Conservation (phyloP, 1,140 invertebrate species). For the Magallana angulata region DNA sequence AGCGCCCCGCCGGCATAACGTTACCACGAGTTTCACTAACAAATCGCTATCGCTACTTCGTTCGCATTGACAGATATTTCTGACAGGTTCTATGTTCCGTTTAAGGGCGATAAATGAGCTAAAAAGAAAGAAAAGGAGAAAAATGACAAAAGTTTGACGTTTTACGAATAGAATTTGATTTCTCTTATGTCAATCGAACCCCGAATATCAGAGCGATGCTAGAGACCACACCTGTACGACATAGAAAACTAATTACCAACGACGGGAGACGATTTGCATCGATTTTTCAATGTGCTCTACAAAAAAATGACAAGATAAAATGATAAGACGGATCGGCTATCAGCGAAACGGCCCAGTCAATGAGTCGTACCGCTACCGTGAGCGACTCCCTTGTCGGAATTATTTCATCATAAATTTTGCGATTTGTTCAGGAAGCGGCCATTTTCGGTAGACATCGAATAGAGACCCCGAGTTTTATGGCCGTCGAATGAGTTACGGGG, state of each 20-base stretch:
- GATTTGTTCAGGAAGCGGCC: not conserved
- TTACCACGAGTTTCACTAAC: not conserved
- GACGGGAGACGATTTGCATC: slow-evolving; percentile 22
- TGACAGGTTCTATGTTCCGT: slow-evolving; percentile 5
- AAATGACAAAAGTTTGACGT: slow-evolving; percentile 24
- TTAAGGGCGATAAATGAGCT: slow-evolving; percentile 12
- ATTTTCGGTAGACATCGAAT: not conserved
- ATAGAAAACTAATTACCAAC: slow-evolving; percentile 31
- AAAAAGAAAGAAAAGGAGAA: not conserved
- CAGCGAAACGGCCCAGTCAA: not conserved
- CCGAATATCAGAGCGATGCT: not conserved
- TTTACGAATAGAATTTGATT: slow-evolving; percentile 18
- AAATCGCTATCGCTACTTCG: not conserved
- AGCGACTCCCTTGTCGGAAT: not conserved
- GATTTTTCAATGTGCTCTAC: slow-evolving; percentile 23
- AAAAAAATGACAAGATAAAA: slow-evolving; percentile 35
- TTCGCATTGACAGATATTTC: slow-evolving; percentile 22
- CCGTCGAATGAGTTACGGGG: not conserved
- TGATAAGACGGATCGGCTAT: slow-evolving; percentile 20
- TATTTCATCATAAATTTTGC: slow-evolving; percentile 14
- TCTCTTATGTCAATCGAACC: slow-evolving; percentile 13
- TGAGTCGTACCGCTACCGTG: not conserved
- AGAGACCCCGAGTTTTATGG: not conserved
- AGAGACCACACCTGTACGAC: slow-evolving; percentile 31
- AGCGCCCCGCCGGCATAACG: not conserved